phyloP scores from a whole-genome alignment of 2,113 vertebrate genomes.

The Dicentrarchus labrax region DNA sequence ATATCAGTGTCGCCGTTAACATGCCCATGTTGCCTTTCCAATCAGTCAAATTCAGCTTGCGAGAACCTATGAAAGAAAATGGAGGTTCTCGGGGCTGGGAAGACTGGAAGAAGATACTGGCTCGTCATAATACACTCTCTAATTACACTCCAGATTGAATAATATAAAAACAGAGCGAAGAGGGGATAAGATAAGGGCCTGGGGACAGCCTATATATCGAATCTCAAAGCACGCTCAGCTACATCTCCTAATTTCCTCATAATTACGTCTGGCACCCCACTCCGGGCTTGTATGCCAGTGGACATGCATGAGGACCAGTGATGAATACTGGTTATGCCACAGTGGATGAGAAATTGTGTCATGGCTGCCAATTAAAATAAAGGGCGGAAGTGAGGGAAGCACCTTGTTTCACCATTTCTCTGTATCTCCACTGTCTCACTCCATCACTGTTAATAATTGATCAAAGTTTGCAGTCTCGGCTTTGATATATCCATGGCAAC shows the following conservation, averaged over 20 bases:
- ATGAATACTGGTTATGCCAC: slow-evolving; percentile 34
- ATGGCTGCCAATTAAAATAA: slow-evolving; percentile 68
- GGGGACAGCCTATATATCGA: slow-evolving; percentile 19
- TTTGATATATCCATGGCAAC: slow-evolving; percentile 84
- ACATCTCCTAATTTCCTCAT: slow-evolving; percentile 54
- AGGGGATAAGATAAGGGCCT: slow-evolving; percentile 37
- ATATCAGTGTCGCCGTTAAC: slow-evolving; percentile 49
- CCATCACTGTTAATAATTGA: slow-evolving; percentile 84
- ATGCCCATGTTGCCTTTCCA: slow-evolving; percentile 12
- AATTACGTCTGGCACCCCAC: slow-evolving; percentile 52
- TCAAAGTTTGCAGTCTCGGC: slow-evolving; percentile 85
- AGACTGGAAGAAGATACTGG: slow-evolving; percentile 9
- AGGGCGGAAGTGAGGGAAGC: slow-evolving; percentile 60
- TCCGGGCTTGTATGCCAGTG: background rate
- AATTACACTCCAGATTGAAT: slow-evolving; percentile 62
- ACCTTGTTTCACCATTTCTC: slow-evolving; percentile 60
- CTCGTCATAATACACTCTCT: slow-evolving; percentile 31
- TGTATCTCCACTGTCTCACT: slow-evolving; percentile 66
- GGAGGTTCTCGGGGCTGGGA: slow-evolving; percentile 29
- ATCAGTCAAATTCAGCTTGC: slow-evolving; percentile 30
- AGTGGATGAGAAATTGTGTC: slow-evolving; percentile 32
- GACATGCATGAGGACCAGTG: slow-evolving; percentile 25
- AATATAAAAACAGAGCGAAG: slow-evolving; percentile 40
- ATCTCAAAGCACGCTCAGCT: slow-evolving; percentile 41
- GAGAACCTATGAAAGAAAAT: slow-evolving; percentile 19